Evolutionary conservation across 2,113 vertebrate genomes (phyloP).

Genomic region (Pluvialis apricaria): DNA sequence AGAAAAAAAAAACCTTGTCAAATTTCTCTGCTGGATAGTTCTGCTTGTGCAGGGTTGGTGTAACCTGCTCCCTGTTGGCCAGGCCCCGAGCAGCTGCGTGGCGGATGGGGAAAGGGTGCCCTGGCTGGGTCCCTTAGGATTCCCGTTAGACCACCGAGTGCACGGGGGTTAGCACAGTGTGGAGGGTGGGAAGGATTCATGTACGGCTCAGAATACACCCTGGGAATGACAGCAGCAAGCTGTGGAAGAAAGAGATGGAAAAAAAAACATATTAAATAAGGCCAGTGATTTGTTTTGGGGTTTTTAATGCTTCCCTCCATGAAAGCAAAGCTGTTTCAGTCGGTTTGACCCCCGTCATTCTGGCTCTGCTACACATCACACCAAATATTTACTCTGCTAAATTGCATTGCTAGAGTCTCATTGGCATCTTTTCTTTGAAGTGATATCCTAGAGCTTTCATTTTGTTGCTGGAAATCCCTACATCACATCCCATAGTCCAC

Average conservation of each 20-base stretch:
- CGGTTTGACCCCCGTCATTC: neutral
- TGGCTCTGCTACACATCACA: neutral
- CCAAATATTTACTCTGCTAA: neutral
- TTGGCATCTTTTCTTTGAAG: slow-evolving; percentile 37
- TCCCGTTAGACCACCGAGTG: neutral
- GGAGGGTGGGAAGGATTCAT: neutral
- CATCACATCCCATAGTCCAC: neutral
- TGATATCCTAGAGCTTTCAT: slow-evolving; percentile 29
- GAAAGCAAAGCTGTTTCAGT: neutral
- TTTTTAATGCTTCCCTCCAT: neutral
- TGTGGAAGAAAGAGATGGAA: neutral
- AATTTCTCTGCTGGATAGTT: neutral
- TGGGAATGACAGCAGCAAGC: neutral
- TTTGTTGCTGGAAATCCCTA: slow-evolving; percentile 17
- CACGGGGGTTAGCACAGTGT: neutral
- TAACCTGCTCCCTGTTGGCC: neutral
- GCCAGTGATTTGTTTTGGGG: neutral
- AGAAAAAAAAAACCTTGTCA: neutral
- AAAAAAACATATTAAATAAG: neutral
- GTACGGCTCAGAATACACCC: neutral
- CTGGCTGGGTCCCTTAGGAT: neutral
- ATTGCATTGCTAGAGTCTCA: neutral
- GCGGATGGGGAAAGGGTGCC: neutral
- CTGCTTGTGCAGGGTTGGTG: neutral
- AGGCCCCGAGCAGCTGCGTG: neutral